These are phyloP conservation scores for Actias luna DNA, from an alignment of 2,888 invertebrate genomes.

Conservation along the genomic window DNA sequence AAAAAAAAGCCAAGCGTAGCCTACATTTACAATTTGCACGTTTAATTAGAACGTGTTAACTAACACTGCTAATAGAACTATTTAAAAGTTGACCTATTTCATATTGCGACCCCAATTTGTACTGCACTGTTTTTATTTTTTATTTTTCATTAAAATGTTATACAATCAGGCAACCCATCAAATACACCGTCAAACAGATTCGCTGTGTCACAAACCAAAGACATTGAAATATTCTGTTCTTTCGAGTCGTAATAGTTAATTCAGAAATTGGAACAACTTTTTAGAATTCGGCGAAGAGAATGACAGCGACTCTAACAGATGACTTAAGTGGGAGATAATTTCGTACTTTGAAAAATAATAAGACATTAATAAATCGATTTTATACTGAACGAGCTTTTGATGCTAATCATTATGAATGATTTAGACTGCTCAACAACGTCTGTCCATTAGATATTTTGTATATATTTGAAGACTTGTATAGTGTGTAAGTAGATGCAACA, in stretches of 20 bases:
- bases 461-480: not conserved
- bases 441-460: not conserved
- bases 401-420: constrained; percentile 20
- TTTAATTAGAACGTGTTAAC: constrained; percentile 76
- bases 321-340: constrained; percentile 25
- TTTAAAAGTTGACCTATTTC: constrained; percentile 73
- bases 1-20: constrained; percentile 38
- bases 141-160: constrained; percentile 68
- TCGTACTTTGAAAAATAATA: constrained; percentile 23
- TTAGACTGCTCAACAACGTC: not conserved
- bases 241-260: constrained; percentile 48
- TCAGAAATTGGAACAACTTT: constrained; percentile 31
- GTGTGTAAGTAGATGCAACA: constrained; percentile 3
- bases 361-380: constrained; percentile 21
- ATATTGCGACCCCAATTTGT: constrained; percentile 70
- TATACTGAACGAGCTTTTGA: constrained; percentile 1
- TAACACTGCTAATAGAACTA: constrained; percentile 62
- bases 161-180: constrained; percentile 64
- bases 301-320: constrained; percentile 21
- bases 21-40: constrained; percentile 46
- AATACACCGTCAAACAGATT: constrained; percentile 53
- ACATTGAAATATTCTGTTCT: constrained; percentile 58
- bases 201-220: constrained; percentile 51
- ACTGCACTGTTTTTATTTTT: constrained; percentile 55
- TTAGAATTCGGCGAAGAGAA: constrained; percentile 29